Conservation (phyloP, 2,888 invertebrate genomes). For the Pachydiplax longipennis region DNA sequence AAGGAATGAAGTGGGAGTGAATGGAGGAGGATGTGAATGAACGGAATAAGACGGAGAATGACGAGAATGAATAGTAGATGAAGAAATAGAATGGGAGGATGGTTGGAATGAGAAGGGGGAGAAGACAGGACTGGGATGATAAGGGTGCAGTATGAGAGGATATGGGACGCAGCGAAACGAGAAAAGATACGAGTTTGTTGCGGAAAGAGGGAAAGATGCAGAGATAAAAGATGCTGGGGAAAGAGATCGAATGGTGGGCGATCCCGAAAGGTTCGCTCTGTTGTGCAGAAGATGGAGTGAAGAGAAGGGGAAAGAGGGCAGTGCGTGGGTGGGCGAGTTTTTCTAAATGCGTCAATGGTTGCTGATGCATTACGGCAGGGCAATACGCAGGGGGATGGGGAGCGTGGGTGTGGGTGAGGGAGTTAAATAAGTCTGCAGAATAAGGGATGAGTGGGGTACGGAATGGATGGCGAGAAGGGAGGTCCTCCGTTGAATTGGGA, state of each 20-base stretch:
- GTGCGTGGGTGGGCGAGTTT: background rate
- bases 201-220: background rate
- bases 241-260: background rate
- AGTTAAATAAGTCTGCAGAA: background rate
- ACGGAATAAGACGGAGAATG: no score
- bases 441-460: background rate
- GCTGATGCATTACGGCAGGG: conserved; percentile 15
- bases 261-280: background rate
- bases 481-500: conserved; percentile 17
- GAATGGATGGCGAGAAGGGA: background rate
- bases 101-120: background rate
- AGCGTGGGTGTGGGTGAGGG: background rate
- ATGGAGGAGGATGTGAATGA: background rate
- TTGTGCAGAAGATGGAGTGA: background rate
- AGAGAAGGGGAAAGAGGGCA: background rate
- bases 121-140: background rate
- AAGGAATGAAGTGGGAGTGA: background rate
- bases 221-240: background rate
- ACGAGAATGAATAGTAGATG: no score
- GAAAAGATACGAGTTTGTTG: conserved; percentile 2
- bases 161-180: background rate
- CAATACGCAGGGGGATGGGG: background rate
- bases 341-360: conserved; percentile 15
- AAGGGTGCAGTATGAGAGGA: background rate
- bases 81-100: no score